Percentiles rank a stretch among this genome's conserved stretches.
These are phyloP conservation scores for Zophobas atratus DNA, from an alignment of 1,140 invertebrate species.

Conservation along the genomic window DNA sequence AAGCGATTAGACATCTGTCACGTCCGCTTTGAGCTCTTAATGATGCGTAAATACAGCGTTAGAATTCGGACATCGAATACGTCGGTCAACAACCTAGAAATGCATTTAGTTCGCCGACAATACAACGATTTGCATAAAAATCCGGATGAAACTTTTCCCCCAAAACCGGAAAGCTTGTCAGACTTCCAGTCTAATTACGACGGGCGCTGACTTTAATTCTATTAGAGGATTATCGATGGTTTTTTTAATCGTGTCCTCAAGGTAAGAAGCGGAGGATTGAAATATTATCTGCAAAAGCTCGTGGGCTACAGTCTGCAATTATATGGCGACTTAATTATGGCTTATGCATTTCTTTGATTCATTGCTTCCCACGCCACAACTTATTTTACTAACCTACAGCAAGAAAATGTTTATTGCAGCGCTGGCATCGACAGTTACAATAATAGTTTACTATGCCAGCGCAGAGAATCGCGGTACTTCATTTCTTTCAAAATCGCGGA, in stretches of 20 bases:
- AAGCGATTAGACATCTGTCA: slow-evolving; percentile 39
- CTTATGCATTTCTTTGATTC: slow-evolving; percentile 42
- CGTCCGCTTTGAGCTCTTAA: not conserved
- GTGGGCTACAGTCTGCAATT: slow-evolving; percentile 30
- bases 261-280: slow-evolving; percentile 32
- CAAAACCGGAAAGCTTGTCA: slow-evolving; percentile 13
- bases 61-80: not conserved
- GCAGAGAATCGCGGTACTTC: not conserved
- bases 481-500: slow-evolving; percentile 10
- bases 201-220: slow-evolving; percentile 21
- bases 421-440: slow-evolving; percentile 27
- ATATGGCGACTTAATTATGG: slow-evolving; percentile 42
- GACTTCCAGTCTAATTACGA: not conserved
- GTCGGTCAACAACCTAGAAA: slow-evolving; percentile 22
- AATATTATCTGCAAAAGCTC: slow-evolving; percentile 42
- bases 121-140: slow-evolving; percentile 20
- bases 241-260: slow-evolving; percentile 20
- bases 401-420: slow-evolving; percentile 41
- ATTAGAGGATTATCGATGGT: slow-evolving; percentile 12
- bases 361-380: slow-evolving; percentile 36
- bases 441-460: slow-evolving; percentile 21
- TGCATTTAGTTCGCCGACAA: slow-evolving; percentile 1
- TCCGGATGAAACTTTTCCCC: not conserved
- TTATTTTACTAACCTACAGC: slow-evolving; percentile 42
- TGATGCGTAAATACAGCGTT: not conserved